Percentiles rank a stretch among this genome's conserved stretches.
phyloP scores from a whole-genome alignment of 2,888 invertebrate species.

The Galeruca laticollis region DNA sequence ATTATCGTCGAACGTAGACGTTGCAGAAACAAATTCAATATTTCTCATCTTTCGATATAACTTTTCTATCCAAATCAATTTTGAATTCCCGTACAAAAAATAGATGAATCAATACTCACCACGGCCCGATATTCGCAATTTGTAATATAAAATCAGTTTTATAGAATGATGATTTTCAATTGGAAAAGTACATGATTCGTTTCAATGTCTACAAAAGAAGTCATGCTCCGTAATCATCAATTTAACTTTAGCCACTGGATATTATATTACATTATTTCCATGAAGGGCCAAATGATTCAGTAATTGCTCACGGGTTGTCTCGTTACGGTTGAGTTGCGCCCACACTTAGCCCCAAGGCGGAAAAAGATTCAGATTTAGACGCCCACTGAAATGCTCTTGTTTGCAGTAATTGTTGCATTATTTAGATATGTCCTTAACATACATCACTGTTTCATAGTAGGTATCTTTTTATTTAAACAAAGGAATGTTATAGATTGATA shows the following conservation, averaged over 20 bases:
- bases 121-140: no score
- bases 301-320: slow-evolving; percentile 42
- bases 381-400: slow-evolving; percentile 28
- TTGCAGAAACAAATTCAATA: no score
- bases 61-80: no score
- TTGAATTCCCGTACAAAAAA: no score
- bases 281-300: slow-evolving; percentile 43
- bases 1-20: no score
- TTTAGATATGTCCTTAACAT: slow-evolving; percentile 38
- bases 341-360: slow-evolving; percentile 39
- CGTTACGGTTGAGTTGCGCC: slow-evolving; percentile 40
- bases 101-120: no score
- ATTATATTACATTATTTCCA: slow-evolving; percentile 45
- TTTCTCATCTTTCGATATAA: no score
- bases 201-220: background rate
- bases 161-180: background rate
- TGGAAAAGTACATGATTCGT: background rate
- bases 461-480: slow-evolving; percentile 28
- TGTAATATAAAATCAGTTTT: no score
- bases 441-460: slow-evolving; percentile 18
- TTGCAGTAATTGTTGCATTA: slow-evolving; percentile 38
- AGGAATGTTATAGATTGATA: slow-evolving; percentile 7
- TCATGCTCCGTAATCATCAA: slow-evolving; percentile 8
- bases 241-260: slow-evolving; percentile 42
- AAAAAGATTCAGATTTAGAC: slow-evolving; percentile 41